phyloP scores from a whole-genome alignment of 2,797 vertebrate species.

The Acrocephalus scirpaceus region DNA sequence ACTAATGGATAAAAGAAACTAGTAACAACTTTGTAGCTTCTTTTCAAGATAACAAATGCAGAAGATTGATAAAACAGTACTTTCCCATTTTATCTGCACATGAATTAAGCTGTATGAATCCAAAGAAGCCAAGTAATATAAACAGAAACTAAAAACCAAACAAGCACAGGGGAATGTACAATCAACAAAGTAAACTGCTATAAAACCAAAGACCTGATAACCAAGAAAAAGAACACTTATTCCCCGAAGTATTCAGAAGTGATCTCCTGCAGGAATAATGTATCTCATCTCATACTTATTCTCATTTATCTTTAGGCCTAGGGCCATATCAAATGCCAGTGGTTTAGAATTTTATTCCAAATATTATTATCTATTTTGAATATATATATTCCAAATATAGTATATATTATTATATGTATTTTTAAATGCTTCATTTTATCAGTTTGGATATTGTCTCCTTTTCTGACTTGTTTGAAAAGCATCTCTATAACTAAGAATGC shows the following conservation, averaged over 20 bases:
- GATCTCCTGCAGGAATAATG: not conserved
- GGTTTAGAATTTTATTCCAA: not conserved
- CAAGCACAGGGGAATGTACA: not conserved
- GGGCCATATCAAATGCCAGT: not conserved
- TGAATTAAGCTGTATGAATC: not conserved
- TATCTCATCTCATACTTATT: not conserved
- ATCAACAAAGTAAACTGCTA: not conserved
- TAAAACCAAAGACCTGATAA: not conserved
- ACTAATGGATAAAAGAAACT: not conserved
- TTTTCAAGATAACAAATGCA: not conserved
- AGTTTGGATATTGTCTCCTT: not conserved
- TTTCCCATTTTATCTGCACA: not conserved
- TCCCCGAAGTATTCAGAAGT: not conserved
- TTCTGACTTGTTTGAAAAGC: not conserved
- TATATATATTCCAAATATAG: not conserved
- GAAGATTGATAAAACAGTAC: not conserved
- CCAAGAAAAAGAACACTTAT: not conserved
- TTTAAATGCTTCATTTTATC: not conserved
- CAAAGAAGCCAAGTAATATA: not conserved
- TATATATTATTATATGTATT: not conserved
- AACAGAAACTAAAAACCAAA: not conserved
- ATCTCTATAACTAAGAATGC: not conserved
- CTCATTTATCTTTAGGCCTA: fast-evolving
- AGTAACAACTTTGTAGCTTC: not conserved
- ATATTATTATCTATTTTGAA: not conserved